Evolutionary conservation across 2,797 vertebrate species (phyloP).

Genomic region (Gallinago nigripennis): DNA sequence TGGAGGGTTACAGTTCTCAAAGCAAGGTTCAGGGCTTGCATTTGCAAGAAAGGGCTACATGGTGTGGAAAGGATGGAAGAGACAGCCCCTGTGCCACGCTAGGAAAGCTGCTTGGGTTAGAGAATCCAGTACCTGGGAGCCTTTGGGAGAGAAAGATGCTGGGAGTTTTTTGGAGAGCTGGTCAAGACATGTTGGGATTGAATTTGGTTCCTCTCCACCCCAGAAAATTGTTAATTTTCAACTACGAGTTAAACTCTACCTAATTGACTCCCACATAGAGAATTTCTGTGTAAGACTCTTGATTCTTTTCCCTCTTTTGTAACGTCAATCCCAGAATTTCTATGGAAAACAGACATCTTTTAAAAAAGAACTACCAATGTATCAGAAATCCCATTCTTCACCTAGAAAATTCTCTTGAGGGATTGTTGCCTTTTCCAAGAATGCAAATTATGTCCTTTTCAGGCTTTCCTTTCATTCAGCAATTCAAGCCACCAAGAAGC

Average conservation of each 20-base stretch:
- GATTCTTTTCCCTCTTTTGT: background rate
- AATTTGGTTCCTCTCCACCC: background rate
- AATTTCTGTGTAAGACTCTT: background rate
- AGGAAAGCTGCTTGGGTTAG: background rate
- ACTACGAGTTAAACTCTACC: background rate
- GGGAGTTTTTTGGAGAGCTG: background rate
- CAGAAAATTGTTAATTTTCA: background rate
- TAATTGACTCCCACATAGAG: background rate
- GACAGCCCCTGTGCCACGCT: rapidly evolving
- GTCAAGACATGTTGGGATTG: background rate
- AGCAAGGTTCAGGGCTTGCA: background rate
- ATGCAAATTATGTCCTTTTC: background rate
- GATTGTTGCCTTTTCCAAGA: background rate
- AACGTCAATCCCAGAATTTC: background rate
- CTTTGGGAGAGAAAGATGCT: background rate
- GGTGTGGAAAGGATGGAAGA: background rate
- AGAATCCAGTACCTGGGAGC: background rate
- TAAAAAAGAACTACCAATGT: background rate
- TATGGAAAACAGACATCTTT: background rate
- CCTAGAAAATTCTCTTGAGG: background rate
- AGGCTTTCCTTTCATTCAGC: background rate
- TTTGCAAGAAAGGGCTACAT: background rate
- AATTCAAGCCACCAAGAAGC: background rate
- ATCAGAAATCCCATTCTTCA: background rate
- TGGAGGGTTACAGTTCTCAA: background rate